A percentile compares a stretch with the other conserved stretches of the same genome.
These are phyloP conservation scores for Hydrotaea diabolus DNA, from an alignment of 2,888 invertebrate genomes.

Conservation along the genomic window DNA sequence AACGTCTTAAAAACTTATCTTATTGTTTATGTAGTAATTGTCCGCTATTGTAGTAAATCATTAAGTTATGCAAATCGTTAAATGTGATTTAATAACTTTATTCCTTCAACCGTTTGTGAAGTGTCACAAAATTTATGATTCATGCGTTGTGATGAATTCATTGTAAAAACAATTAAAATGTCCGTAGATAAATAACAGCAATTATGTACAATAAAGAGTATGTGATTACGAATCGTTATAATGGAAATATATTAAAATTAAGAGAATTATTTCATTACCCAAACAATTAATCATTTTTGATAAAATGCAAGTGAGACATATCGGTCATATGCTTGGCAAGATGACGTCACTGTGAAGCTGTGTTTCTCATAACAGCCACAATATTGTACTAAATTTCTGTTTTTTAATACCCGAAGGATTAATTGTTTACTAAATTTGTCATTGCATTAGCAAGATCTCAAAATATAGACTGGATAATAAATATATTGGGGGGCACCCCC, in stretches of 20 bases:
- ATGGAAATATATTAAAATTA: neutral
- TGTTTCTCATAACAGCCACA: too few relatives aligned
- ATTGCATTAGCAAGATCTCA: too few relatives aligned
- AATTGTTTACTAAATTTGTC: too few relatives aligned
- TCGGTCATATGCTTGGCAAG: too few relatives aligned
- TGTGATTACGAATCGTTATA: neutral
- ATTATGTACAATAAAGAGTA: neutral
- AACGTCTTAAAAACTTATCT: neutral
- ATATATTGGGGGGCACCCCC: too few relatives aligned
- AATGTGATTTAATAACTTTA: constrained; percentile 6
- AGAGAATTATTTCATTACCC: neutral
- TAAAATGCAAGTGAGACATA: too few relatives aligned
- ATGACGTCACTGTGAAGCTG: too few relatives aligned
- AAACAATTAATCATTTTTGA: neutral
- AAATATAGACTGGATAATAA: too few relatives aligned
- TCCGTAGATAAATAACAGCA: neutral
- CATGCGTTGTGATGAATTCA: neutral
- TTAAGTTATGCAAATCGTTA: neutral
- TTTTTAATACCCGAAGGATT: too few relatives aligned
- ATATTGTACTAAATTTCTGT: too few relatives aligned
- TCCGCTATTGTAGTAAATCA: neutral
- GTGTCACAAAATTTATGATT: neutral
- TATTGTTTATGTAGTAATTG: neutral
- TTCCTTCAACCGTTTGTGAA: neutral
- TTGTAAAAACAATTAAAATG: constrained; percentile 3